These are phyloP conservation scores for Coreius guichenoti DNA, from an alignment of 2,797 vertebrate genomes.

Conservation along the genomic window DNA sequence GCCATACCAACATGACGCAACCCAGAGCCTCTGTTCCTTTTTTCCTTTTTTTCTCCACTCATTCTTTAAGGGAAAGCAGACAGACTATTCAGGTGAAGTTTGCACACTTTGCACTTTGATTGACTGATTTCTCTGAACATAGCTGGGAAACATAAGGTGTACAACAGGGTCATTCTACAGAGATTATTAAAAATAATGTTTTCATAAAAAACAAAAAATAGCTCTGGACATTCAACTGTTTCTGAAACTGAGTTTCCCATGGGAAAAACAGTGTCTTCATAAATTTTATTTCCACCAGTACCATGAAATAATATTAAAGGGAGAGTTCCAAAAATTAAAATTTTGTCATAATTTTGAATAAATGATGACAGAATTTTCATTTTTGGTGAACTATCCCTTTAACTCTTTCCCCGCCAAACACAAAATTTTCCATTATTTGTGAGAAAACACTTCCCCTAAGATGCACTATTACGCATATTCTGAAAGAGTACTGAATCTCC, in stretches of 20 bases:
- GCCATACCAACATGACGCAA: constrained; percentile 73
- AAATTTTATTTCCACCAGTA: neutral
- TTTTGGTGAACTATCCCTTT: no score
- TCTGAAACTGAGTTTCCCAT: neutral
- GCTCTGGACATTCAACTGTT: neutral
- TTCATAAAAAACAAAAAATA: neutral
- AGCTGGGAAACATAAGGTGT: neutral
- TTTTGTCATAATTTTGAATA: no score
- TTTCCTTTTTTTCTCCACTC: constrained; percentile 26
- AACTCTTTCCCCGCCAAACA: no score
- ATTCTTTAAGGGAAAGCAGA: constrained; percentile 43
- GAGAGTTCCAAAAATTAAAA: no score
- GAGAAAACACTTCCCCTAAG: no score
- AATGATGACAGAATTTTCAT: no score
- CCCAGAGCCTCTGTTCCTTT: constrained; percentile 60
- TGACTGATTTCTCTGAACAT: constrained; percentile 22
- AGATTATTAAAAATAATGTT: neutral
- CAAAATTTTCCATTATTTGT: no score
- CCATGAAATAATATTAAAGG: neutral
- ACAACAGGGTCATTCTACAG: constrained; percentile 6
- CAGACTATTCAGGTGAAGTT: constrained; percentile 43
- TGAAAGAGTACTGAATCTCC: no score
- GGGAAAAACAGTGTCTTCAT: neutral
- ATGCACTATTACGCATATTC: no score
- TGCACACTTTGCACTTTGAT: constrained; percentile 47